Evolutionary conservation across 2,888 invertebrate genomes (phyloP).

Genomic region (Celastrina argiolus): DNA sequence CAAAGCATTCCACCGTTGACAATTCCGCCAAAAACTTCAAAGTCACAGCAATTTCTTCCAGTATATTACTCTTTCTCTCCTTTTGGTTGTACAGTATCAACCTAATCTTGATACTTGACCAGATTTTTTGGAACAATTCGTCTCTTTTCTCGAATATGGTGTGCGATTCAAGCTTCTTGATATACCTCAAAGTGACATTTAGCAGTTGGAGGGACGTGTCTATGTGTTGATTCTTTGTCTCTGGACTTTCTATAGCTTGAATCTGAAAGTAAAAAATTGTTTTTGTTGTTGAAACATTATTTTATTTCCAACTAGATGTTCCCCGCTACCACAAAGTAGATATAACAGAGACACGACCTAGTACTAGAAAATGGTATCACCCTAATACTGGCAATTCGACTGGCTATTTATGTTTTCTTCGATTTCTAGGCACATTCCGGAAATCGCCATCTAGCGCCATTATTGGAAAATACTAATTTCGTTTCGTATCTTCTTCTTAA

Average conservation of each 20-base stretch:
- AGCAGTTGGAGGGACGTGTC: constrained; percentile 57
- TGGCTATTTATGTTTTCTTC: too few species aligned
- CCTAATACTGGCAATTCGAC: too few species aligned
- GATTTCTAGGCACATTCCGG: too few species aligned
- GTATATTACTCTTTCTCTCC: constrained; percentile 29
- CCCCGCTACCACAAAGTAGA: too few species aligned
- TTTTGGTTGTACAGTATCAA: constrained; percentile 39
- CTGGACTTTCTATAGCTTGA: constrained; percentile 45
- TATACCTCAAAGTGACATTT: constrained; percentile 51
- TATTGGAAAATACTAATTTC: too few species aligned
- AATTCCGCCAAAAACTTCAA: constrained; percentile 60
- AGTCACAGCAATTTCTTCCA: constrained; percentile 52
- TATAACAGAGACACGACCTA: too few species aligned
- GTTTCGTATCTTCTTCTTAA: too few species aligned
- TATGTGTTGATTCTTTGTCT: constrained; percentile 52
- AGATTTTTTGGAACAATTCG: constrained; percentile 51
- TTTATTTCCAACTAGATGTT: too few species aligned
- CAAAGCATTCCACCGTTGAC: constrained; percentile 53
- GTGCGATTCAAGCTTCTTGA: constrained; percentile 62
- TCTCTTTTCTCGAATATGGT: constrained; percentile 55
- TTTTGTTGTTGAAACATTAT: too few species aligned
- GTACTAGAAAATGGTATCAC: too few species aligned
- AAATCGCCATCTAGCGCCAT: too few species aligned
- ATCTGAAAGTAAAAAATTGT: constrained; percentile 48
- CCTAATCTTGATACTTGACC: constrained; percentile 50